These are phyloP conservation scores for Polymixis lichenea DNA, from an alignment of 2,888 invertebrate genomes.

Conservation along the genomic window DNA sequence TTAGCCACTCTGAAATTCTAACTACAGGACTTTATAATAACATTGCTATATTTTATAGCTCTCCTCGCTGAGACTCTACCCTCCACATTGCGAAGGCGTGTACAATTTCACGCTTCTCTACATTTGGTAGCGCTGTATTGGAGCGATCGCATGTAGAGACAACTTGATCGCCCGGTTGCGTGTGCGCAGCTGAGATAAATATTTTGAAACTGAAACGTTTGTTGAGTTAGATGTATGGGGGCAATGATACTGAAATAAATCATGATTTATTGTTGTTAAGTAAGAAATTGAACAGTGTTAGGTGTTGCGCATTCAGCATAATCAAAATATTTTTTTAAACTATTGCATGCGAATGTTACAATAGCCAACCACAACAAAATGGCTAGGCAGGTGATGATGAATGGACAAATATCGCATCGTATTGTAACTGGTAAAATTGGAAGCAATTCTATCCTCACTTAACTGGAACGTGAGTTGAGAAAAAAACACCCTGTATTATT, in stretches of 20 bases:
- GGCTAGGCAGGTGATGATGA: neutral
- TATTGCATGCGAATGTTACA: neutral
- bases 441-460: neutral
- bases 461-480: neutral
- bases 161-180: conserved; percentile 65
- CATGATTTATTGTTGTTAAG: conserved; percentile 6
- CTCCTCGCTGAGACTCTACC: neutral
- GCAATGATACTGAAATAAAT: conserved; percentile 42
- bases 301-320: conserved; percentile 16
- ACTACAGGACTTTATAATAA: neutral
- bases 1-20: neutral
- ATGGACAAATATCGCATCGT: neutral
- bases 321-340: neutral
- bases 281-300: conserved; percentile 14
- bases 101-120: conserved; percentile 75
- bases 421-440: neutral
- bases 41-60: conserved; percentile 24
- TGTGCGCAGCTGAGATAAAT: conserved; percentile 48
- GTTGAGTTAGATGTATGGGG: conserved; percentile 36
- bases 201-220: conserved; percentile 62
- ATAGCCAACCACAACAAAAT: neutral
- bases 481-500: neutral
- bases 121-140: conserved; percentile 66
- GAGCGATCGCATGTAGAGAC: conserved; percentile 68
- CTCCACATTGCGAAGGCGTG: conserved; percentile 69